Evolutionary conservation across 2,888 invertebrate species (phyloP).

Genomic region (Blastobasis adustella): DNA sequence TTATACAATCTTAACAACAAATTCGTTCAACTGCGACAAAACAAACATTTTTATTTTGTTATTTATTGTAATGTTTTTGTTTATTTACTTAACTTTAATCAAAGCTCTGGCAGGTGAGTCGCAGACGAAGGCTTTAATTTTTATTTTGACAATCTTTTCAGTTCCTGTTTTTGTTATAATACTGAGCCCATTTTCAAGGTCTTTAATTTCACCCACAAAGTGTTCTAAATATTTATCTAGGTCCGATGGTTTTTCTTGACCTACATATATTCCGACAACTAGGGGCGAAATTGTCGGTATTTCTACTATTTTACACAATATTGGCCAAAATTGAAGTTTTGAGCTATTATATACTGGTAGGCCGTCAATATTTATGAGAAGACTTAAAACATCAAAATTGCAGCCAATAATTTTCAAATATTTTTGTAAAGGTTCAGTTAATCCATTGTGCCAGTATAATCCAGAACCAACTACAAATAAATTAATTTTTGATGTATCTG

Average conservation of each 20-base stretch:
- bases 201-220: constrained; percentile 3
- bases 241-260: constrained; percentile 1
- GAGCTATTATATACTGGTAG: constrained; percentile 9
- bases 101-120: constrained; percentile 7
- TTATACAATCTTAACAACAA: too few species aligned
- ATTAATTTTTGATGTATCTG: too few species aligned
- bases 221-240: constrained; percentile 1
- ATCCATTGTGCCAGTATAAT: constrained; percentile 7
- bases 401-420: constrained; percentile 1
- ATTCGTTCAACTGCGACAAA: too few species aligned
- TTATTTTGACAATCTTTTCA: constrained; percentile 1
- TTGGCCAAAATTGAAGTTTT: constrained; percentile 6
- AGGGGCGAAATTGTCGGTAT: neutral
- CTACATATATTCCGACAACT: constrained; percentile 2
- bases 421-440: constrained; percentile 2
- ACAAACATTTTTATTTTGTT: too few species aligned
- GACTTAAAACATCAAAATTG: neutral
- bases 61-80: too few species aligned
- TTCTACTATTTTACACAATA: constrained; percentile 5
- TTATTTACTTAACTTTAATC: constrained; percentile 2
- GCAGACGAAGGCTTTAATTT: constrained; percentile 5
- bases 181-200: neutral
- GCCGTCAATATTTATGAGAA: constrained; percentile 8
- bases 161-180: neutral
- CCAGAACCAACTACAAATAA: neutral